phyloP scores from a whole-genome alignment of 2,888 invertebrate species.

The Tetramorium bicarinatum region DNA sequence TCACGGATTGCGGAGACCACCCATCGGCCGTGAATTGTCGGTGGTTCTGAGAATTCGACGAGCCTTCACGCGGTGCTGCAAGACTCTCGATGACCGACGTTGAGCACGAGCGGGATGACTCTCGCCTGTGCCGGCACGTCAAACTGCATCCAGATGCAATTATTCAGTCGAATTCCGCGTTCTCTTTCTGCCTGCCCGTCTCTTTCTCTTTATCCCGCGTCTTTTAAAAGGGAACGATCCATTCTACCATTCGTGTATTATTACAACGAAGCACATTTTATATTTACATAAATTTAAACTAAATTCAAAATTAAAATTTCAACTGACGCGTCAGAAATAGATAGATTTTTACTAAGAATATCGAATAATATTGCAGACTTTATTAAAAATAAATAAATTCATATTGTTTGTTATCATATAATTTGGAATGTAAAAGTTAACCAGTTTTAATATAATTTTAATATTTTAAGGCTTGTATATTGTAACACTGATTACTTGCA shows the following conservation, averaged over 20 bases:
- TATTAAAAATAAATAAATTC: not conserved
- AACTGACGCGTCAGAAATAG: not conserved
- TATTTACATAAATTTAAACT: not conserved
- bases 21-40: constrained; percentile 77
- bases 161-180: constrained; percentile 59
- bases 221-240: constrained; percentile 27
- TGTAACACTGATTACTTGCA: not conserved
- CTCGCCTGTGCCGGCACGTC: constrained; percentile 59
- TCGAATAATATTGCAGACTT: not conserved
- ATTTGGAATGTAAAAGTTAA: not conserved
- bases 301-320: not conserved
- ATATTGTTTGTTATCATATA: not conserved
- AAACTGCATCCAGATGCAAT: constrained; percentile 60
- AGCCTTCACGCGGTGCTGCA: constrained; percentile 66
- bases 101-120: constrained; percentile 54
- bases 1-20: constrained; percentile 76
- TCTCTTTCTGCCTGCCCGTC: constrained; percentile 30
- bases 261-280: not conserved
- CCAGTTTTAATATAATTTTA: not conserved
- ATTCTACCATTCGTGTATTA: not conserved
- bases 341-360: not conserved
- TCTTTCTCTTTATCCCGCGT: constrained; percentile 7
- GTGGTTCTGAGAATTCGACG: constrained; percentile 76
- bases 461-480: constrained; percentile 11
- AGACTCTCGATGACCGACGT: constrained; percentile 55